Conservation (phyloP, 1,140 invertebrate genomes). For the Drosophila chauvacae region DNA sequence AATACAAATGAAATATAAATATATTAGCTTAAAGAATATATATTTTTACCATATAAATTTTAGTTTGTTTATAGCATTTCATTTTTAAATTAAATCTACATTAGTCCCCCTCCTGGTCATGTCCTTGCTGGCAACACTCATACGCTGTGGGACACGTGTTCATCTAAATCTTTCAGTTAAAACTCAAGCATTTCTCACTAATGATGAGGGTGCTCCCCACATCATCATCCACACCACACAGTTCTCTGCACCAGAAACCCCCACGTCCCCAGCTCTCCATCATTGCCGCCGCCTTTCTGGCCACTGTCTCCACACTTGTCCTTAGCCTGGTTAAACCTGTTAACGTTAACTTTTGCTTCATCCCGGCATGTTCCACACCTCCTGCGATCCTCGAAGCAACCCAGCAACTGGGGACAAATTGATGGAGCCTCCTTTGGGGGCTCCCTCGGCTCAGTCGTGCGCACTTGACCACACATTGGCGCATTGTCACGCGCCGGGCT, state of each 20-base stretch:
- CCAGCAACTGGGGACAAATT: conserved; percentile 55
- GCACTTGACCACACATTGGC: conserved; percentile 81
- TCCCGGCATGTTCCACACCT: conserved; percentile 45
- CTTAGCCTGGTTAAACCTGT: conserved; percentile 80
- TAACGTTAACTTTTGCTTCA: conserved; percentile 76
- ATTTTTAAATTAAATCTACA: background rate
- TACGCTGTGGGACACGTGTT: conserved; percentile 39
- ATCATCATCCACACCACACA: conserved; percentile 45
- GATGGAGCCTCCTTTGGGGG: conserved; percentile 47
- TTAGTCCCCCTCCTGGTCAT: background rate
- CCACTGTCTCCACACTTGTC: conserved; percentile 68
- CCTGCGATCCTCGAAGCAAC: conserved; percentile 15
- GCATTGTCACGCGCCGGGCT: conserved; percentile 73
- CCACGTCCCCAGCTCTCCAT: too few relatives aligned
- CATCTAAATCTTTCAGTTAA: conserved; percentile 60
- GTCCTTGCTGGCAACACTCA: conserved; percentile 9
- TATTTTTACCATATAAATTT: background rate
- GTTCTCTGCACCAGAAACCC: background rate
- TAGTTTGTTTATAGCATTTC: background rate
- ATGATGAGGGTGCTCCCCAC: conserved; percentile 57
- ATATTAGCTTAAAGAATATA: background rate
- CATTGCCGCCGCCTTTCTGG: conserved; percentile 7
- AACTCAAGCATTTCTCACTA: conserved; percentile 73
- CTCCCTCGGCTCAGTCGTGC: conserved; percentile 70
- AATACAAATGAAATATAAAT: background rate